Conservation (phyloP, 2,797 vertebrate species). For the Aphelocoma californica region DNA sequence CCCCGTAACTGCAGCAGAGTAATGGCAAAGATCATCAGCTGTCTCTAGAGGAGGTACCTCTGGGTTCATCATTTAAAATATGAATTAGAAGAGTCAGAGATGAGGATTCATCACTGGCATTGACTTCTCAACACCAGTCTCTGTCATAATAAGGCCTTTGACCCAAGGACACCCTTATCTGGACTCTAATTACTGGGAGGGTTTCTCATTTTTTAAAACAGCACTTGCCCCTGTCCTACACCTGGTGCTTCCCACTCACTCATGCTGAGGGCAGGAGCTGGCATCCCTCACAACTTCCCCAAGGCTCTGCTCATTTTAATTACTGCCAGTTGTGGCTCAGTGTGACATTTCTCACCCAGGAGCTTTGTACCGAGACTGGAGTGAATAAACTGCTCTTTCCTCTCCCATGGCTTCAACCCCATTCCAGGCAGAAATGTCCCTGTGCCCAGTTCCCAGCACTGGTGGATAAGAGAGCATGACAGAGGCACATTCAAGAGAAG, state of each 20-base stretch:
- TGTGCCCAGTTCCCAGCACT: not conserved
- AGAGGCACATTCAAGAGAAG: not conserved
- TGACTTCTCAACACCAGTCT: not conserved
- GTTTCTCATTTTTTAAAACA: constrained; percentile 65
- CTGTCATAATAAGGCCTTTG: constrained; percentile 58
- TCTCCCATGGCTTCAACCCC: not conserved
- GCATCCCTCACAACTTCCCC: constrained; percentile 29
- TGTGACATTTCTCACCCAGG: not conserved
- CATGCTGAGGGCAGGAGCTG: constrained; percentile 29
- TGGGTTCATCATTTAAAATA: constrained; percentile 61
- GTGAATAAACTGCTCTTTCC: not conserved
- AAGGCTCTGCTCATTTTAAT: constrained; percentile 18
- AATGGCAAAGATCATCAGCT: constrained; percentile 53
- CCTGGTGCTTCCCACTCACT: constrained; percentile 51
- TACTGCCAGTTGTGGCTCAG: not conserved
- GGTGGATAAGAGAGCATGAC: fast-evolving
- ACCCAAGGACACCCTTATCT: constrained; percentile 59
- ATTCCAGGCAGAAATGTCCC: not conserved
- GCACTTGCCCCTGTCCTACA: constrained; percentile 46
- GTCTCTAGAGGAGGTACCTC: constrained; percentile 38
- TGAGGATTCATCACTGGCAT: not conserved
- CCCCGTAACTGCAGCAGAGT: not conserved
- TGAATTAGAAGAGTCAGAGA: constrained; percentile 45
- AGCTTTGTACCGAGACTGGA: not conserved
- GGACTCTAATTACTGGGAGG: constrained; percentile 63